Base-by-base conservation (phyloP, 64 coral and sea anemone species). In the Platygyra sinensis region DNA sequence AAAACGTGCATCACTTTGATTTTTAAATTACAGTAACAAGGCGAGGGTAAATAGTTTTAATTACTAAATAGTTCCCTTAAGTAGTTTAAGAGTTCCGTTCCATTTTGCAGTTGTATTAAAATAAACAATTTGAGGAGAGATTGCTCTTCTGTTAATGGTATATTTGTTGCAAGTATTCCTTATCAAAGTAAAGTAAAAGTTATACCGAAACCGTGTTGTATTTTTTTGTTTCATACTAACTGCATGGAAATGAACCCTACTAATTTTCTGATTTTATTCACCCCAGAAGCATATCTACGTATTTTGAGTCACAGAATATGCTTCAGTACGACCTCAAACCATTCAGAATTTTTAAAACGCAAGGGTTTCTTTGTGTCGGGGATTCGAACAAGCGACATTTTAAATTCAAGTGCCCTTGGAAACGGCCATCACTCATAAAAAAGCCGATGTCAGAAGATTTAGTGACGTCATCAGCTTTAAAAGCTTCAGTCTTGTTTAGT, bases 71-170 rank as follows among this genome's bases (percentile, higher is more conserved):
- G 54, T 57, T 57, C 15, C 11, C 54, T 57, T 57, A 73, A 73
- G 71, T 31, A 32, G 13, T 30, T 30, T 33, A 78, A 18, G 24
- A 6, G 22, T 54, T 13, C 12, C 76, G 42, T 54, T 57, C 42
- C 20, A 57, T 54, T 78, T 46, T 20, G 5, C n/a, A n/a, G n/a
- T n/a, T n/a, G n/a, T n/a, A n/a, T n/a, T n/a, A 78, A 46, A 46
- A 54, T 25, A 78, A 78, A 78, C 76, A 78, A 78, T 8, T 78
- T 51, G 22, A 25, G 46, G 20, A 25, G 22, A 78, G 25, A 78
- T 20, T 25, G 76, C 29, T 22, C 52, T 55, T 24, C 76, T 19
- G 8, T 51, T 30, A 73, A 28, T 15, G 27, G 25, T 9, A 10
- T 29, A 3, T 31, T 6, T 73, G 30, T 73, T 73, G 30, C 71